phyloP scores from a whole-genome alignment of 2,113 vertebrate genomes.

The Aplodontia rufa region DNA sequence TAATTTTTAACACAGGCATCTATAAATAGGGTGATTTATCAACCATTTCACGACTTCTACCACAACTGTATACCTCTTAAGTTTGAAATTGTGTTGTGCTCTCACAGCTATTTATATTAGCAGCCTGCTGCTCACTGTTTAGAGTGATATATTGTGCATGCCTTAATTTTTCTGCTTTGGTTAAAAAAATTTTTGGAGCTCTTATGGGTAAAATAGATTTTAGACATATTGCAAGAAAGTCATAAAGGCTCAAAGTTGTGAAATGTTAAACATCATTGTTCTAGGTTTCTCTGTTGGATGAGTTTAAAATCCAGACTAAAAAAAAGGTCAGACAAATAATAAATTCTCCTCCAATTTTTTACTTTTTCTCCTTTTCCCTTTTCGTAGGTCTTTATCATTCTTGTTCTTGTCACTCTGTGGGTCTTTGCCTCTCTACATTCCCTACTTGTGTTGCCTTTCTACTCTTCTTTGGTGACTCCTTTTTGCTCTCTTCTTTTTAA shows the following conservation, averaged over 20 bases:
- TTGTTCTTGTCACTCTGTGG: background rate
- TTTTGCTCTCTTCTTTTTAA: background rate
- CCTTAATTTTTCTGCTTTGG: conserved; percentile 45
- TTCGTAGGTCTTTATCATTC: background rate
- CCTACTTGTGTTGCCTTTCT: background rate
- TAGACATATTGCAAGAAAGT: background rate
- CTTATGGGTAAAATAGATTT: background rate
- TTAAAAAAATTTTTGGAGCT: background rate
- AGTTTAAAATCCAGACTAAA: background rate
- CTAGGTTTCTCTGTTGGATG: background rate
- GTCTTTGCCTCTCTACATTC: background rate
- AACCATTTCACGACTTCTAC: conserved; percentile 27
- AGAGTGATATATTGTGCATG: conserved; percentile 19
- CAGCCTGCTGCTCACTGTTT: conserved; percentile 19
- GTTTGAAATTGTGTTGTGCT: conserved; percentile 64
- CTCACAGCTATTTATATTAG: conserved; percentile 59
- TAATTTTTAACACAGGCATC: conserved; percentile 29
- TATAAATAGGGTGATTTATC: conserved; percentile 58
- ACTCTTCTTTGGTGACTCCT: background rate
- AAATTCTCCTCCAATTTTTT: background rate
- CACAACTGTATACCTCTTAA: background rate
- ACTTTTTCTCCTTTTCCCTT: background rate
- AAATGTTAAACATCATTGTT: background rate
- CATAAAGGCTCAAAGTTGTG: background rate
- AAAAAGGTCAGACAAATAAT: background rate